Evolutionary conservation across 2,113 vertebrate species (phyloP), one percentile per base, ranked within the genome.

Genomic region (Apteryx mantelli): DNA sequence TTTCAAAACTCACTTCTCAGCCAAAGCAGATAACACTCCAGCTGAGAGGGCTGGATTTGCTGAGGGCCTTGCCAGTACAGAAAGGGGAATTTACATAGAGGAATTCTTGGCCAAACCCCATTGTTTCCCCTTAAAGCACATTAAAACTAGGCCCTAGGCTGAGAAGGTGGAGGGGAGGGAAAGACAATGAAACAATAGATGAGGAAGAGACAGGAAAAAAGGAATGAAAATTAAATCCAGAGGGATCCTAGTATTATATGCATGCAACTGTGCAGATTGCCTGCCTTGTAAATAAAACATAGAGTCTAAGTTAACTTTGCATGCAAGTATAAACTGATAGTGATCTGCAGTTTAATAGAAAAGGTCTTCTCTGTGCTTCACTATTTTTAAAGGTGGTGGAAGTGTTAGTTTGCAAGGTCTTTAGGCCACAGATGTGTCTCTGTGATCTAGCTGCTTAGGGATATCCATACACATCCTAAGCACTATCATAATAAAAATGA

Each of bases 11-110:
- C 75, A 17, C 61, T 94, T 86, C 83, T 94, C 92, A 93, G 77
- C 32, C 88, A 92, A 89, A 97, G 83, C 52, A 79, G 69, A 76
- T 89, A 95, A 84, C 86, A 76, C 46, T 82, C 86, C 88, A 91
- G 21, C 82, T 60, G 80, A 95, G 96, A 95, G 77, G 84, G 92
- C 88, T 11, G 81, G 1, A 88, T 94, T 88, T 94, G 28, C 55
- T 21, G 26, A 70, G 22, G 61, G 46, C 38, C 80, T 84, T 77
- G 83, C 42, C 61, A 81, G 36, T 75, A 82, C 7, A 32, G 26
- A 93, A 69, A 90, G 40, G 12, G 48, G 55, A 70, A 81, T 95
- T 93, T 96, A 76, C 65, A 44, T 18, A 14, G 42, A 83, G 16
- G 77, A 97, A 75, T 65, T 82, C 28, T 81, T 92, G 69, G 69